Base-by-base conservation (phyloP, 1,140 invertebrate genomes). In the Drosophila hydei region DNA sequence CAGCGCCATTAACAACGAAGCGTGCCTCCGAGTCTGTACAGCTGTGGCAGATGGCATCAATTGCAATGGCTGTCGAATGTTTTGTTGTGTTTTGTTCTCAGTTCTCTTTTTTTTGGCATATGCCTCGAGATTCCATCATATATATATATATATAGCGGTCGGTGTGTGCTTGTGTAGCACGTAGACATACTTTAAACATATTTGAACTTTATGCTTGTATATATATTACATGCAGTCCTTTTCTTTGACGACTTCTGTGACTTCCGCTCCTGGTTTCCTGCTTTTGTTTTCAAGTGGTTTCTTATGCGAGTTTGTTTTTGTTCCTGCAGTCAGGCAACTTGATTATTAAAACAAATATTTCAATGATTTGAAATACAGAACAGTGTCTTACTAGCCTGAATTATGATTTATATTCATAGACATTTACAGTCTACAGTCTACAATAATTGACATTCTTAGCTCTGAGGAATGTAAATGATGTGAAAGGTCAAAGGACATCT, bases 1-100 rank as follows among this genome's bases (percentile, higher is more conserved):
- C 70, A 33, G 63, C 11, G n/a, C 48, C 23, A 45, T 69, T 72
- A 60, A 59, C 56, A 67, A 52, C 40, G 64, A 48, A 60, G 63
- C 64, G 52, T 72, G 70, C 64, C 70, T 61, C 11, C 11, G 54
- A 27, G 65, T 59, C 40, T 51, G 12, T 42, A 45, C 40, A 11
- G 30, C 54, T n/a, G 8, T 40, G 56, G 64, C 70, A 72, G 70
- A 54, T 72, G 70, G 55, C 14, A 40, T 30, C 52, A 21, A 52
- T 60, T 54, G 18, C 36, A 61, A 54, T 63, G 59, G 45, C 47
- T 23, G 50, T 50, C 50, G 21, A 61, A 55, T 61, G 70, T 68
- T 67, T 69, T 70, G 50, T 60, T 55, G 56, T 48, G 18, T 36
- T 59, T 63, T 63, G 30, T 21, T 38, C 42, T 33, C 12, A 12